These are phyloP conservation scores for Formica selysi DNA, from an alignment of 1,140 invertebrate species.

Conservation along the genomic window DNA sequence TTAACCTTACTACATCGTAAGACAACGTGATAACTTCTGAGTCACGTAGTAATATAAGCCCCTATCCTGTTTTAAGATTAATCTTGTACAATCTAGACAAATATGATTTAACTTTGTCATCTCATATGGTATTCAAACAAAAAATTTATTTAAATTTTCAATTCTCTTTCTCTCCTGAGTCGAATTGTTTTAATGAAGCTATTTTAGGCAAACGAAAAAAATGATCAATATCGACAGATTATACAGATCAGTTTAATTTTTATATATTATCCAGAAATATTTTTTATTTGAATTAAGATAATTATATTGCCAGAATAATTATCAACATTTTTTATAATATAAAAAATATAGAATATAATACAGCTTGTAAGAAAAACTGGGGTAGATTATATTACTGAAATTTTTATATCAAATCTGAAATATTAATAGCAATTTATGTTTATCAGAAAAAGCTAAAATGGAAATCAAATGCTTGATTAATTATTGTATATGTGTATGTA, in stretches of 20 bases:
- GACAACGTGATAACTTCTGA: constrained; percentile 35
- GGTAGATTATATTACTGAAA: too few species aligned
- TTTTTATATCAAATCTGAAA: too few species aligned
- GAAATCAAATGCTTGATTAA: too few species aligned
- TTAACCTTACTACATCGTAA: constrained; percentile 52
- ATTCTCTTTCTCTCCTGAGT: not conserved
- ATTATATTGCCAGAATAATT: not conserved
- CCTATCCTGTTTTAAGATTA: constrained; percentile 20
- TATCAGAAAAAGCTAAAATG: too few species aligned
- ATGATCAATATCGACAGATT: not conserved
- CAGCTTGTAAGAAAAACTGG: too few species aligned
- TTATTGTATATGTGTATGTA: too few species aligned
- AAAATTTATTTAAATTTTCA: not conserved
- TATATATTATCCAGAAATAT: not conserved
- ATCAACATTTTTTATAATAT: too few species aligned
- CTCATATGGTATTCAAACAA: not conserved
- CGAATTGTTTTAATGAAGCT: not conserved
- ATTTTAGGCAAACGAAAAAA: not conserved
- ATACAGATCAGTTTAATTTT: not conserved
- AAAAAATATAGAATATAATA: too few species aligned
- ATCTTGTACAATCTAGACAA: constrained; percentile 13
- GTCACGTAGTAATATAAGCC: constrained; percentile 24
- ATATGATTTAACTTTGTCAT: not conserved
- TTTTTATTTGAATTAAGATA: not conserved
- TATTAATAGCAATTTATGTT: too few species aligned